Evolutionary conservation across 2,888 invertebrate species (phyloP), one percentile per base, ranked within the genome.

Genomic region (Phengaris arion): DNA sequence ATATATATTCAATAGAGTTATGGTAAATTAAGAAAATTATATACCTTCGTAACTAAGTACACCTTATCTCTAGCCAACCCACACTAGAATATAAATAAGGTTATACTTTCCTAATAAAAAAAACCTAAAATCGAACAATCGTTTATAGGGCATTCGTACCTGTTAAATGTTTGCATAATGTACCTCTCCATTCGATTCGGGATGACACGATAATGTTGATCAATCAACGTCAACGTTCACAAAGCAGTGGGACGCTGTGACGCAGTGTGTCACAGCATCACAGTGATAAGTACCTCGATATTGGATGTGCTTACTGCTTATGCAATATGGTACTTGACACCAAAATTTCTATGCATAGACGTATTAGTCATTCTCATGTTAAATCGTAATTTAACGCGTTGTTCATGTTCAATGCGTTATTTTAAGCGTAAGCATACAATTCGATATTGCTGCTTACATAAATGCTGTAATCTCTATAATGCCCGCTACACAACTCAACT

Each of bases 181-280:
- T 46, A 69, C 70, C 70, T 48, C 70, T 75, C 75, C 55, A 70
- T 75, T 57, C 55, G 75, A 54, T 46, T 22, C 48, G n/a, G 75
- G 72, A 54, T 70, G 75, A 75, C 75, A 57, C 51, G 75, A 75
- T 75, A 75, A 75, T 70, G 59, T 70, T 75, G 69, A 75, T 75
- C 75, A 69, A 75, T 75, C 75, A 75, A 70, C 22, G 75, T 75
- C 75, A 75, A 57, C 68, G 75, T 69, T 69, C 70, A 75, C 57
- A 68, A 75, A 48, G 70, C 75, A 69, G 48, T 35, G 68, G 51
- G 75, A 75, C 51, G 75, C 72, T 70, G 75, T 75, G 70, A 70
- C 75, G 46, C 55, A 69, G 13, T 51, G 46, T 69, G 74, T 68
- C 74, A 45, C 57, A 74, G 59, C 51, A n/a, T 69, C n/a, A 48